Evolutionary conservation across 2,888 invertebrate genomes (phyloP).

Genomic region (Lithophane semibrunnea): DNA sequence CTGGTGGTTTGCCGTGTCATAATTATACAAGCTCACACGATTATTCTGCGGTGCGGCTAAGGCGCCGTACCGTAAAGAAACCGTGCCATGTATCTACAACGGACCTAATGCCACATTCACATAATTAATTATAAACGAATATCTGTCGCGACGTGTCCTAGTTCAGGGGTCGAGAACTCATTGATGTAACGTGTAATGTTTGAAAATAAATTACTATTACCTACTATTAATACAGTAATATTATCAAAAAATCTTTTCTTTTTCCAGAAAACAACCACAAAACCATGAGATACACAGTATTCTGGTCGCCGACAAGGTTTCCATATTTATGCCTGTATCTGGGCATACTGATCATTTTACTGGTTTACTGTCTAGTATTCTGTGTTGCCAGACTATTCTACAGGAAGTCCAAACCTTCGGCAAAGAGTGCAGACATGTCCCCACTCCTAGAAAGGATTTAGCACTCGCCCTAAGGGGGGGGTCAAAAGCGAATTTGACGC

Average conservation of each 20-base stretch:
- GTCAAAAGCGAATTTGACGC: not conserved
- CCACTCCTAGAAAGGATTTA: conserved; percentile 72
- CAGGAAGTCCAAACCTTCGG: conserved; percentile 50
- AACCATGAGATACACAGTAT: conserved; percentile 92
- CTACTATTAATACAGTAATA: not conserved
- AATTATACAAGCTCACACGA: too few relatives aligned
- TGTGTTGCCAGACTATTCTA: conserved; percentile 66
- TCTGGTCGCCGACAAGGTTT: conserved; percentile 95
- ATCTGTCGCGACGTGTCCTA: not conserved
- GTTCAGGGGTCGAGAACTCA: too few relatives aligned
- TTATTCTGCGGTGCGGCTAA: too few relatives aligned
- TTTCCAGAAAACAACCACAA: conserved; percentile 91
- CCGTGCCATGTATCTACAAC: too few relatives aligned
- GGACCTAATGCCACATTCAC: too few relatives aligned
- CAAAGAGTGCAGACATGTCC: conserved; percentile 65
- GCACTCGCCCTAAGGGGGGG: not conserved
- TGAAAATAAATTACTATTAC: too few relatives aligned
- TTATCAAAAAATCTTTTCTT: not conserved
- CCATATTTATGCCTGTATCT: conserved; percentile 91
- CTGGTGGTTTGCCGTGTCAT: too few relatives aligned
- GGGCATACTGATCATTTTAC: conserved; percentile 71
- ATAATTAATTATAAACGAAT: too few relatives aligned
- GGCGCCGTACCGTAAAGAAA: too few relatives aligned
- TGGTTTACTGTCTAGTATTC: conserved; percentile 68
- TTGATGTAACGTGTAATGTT: too few relatives aligned